Conservation (phyloP, 2,888 invertebrate genomes). For the Hemaris fuciformis region DNA sequence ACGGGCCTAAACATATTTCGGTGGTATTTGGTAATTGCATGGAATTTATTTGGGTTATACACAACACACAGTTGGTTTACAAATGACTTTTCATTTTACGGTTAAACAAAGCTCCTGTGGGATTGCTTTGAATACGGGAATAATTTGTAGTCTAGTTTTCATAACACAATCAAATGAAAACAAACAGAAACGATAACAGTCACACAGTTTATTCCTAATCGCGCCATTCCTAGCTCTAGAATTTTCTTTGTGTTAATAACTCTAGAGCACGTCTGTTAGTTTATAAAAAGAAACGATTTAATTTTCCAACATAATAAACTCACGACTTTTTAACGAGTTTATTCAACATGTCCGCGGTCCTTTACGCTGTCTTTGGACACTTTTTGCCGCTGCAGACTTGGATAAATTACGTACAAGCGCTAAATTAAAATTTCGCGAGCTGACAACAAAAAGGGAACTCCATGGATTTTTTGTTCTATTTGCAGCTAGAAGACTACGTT, state of each 20-base stretch:
- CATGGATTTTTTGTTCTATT: conserved; percentile 22
- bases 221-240: not conserved
- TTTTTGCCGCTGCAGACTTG: conserved; percentile 42
- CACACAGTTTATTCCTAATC: not conserved
- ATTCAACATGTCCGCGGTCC: conserved; percentile 31
- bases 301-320: conserved; percentile 28
- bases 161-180: not conserved
- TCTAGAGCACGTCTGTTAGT: conserved; percentile 17
- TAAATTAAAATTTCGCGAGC: conserved; percentile 52
- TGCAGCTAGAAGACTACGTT: not conserved
- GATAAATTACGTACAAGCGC: conserved; percentile 53
- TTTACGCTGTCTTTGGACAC: conserved; percentile 33
- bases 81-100: not conserved
- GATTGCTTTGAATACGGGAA: not conserved
- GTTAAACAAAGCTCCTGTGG: not conserved
- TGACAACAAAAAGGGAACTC: conserved; percentile 27
- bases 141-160: not conserved
- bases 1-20: not conserved
- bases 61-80: not conserved
- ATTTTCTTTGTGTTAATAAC: not conserved
- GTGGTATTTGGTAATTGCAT: not conserved
- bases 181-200: not conserved
- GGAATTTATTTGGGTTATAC: not conserved
- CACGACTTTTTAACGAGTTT: conserved; percentile 13
- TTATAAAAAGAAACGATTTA: conserved; percentile 23